Evolutionary conservation across 2,113 vertebrate genomes (phyloP).

Genomic region (Arenaria interpres): DNA sequence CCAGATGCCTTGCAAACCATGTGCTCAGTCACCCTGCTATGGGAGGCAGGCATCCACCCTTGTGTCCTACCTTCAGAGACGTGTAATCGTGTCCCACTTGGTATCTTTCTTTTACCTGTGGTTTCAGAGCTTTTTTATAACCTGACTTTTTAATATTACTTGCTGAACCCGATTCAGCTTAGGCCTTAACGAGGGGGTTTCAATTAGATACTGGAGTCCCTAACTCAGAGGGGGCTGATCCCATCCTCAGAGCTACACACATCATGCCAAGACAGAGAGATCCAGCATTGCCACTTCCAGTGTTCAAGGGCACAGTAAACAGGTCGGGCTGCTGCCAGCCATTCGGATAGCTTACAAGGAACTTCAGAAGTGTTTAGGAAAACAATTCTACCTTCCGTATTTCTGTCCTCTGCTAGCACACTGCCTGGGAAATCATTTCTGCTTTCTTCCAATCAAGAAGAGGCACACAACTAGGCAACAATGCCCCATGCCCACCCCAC

Average conservation of each 20-base stretch:
- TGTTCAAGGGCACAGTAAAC: not conserved
- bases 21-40: fast-evolving
- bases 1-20: not conserved
- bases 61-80: not conserved
- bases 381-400: not conserved
- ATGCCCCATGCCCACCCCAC: not conserved
- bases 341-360: not conserved
- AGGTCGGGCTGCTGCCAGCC: not conserved
- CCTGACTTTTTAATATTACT: not conserved
- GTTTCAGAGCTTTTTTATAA: not conserved
- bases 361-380: not conserved
- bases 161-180: not conserved
- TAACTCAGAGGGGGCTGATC: not conserved
- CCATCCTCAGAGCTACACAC: not conserved
- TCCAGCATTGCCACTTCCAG: not conserved
- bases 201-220: fast-evolving
- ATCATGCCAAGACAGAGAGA: not conserved
- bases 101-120: not conserved
- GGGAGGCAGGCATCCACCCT: not conserved
- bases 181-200: not conserved
- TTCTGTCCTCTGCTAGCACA: not conserved
- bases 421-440: not conserved
- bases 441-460: not conserved
- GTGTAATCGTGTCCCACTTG: fast-evolving
- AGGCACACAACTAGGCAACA: not conserved